These are phyloP conservation scores for Agriopis aurantiaria DNA, from an alignment of 2,888 invertebrate species.

Conservation along the genomic window DNA sequence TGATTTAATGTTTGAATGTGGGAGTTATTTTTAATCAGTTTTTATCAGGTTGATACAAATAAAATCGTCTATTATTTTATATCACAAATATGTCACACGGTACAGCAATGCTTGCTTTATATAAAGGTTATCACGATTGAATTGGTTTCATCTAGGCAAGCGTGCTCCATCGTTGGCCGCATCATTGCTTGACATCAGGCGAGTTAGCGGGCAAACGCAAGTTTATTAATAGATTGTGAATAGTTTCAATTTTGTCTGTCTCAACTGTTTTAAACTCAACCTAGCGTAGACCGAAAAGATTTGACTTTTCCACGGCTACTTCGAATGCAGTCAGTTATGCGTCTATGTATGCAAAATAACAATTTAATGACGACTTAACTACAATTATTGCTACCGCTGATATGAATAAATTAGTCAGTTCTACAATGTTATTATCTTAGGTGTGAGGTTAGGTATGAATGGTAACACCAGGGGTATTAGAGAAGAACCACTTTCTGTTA, in stretches of 20 bases:
- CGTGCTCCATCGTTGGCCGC: no score
- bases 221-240: no score
- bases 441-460: neutral
- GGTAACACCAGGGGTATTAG: neutral
- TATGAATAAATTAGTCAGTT: slow-evolving; percentile 42
- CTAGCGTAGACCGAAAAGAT: no score
- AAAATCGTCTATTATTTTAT: slow-evolving; percentile 18
- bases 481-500: no score
- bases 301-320: no score
- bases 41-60: neutral
- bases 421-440: slow-evolving; percentile 18
- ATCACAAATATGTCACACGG: slow-evolving; percentile 42
- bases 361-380: slow-evolving; percentile 7
- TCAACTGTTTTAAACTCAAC: no score
- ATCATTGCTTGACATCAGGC: no score
- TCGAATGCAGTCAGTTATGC: no score
- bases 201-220: no score
- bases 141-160: no score
- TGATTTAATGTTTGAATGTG: neutral
- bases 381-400: slow-evolving; percentile 33
- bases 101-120: neutral
- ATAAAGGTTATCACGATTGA: neutral
- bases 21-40: neutral
- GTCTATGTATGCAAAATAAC: neutral
- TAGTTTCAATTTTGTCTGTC: no score